Percentiles rank a stretch among this genome's conserved stretches.
phyloP scores from a whole-genome alignment of 2,888 invertebrate species.

The Ecliptopera silaceata region DNA sequence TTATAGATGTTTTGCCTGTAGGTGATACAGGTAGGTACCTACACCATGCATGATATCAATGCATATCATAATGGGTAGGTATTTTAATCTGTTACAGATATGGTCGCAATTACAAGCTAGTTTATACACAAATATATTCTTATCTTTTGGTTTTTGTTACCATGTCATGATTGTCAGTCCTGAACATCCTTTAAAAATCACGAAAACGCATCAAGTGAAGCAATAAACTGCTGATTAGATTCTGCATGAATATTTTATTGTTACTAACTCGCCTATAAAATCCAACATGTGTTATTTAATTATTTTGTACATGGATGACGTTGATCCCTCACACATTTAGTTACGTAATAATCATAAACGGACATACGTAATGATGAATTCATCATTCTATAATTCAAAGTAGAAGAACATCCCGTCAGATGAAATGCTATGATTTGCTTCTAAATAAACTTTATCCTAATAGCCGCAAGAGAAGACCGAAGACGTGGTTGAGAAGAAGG shows the following conservation, averaged over 20 bases:
- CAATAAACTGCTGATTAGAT: conserved; percentile 19
- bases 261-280: neutral
- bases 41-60: neutral
- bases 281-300: neutral
- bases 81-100: neutral
- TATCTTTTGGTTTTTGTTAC: conserved; percentile 6
- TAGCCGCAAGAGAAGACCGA: conserved; percentile 65
- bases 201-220: conserved; percentile 6
- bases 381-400: neutral
- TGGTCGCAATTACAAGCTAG: no score
- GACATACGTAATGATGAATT: no score
- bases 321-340: neutral
- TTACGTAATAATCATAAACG: no score
- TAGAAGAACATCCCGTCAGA: neutral
- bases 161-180: conserved; percentile 6
- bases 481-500: conserved; percentile 65
- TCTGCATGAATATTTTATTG: conserved; percentile 32
- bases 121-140: no score
- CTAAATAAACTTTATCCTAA: neutral
- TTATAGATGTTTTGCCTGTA: no score
- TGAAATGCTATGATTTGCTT: neutral
- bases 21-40: neutral
- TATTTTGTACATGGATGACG: neutral
- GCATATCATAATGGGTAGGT: neutral
- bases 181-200: conserved; percentile 8